A percentile compares a stretch with the other conserved stretches of the same genome.
Evolutionary conservation across 2,888 invertebrate species (phyloP).

Genomic region (Tyria jacobaeae): DNA sequence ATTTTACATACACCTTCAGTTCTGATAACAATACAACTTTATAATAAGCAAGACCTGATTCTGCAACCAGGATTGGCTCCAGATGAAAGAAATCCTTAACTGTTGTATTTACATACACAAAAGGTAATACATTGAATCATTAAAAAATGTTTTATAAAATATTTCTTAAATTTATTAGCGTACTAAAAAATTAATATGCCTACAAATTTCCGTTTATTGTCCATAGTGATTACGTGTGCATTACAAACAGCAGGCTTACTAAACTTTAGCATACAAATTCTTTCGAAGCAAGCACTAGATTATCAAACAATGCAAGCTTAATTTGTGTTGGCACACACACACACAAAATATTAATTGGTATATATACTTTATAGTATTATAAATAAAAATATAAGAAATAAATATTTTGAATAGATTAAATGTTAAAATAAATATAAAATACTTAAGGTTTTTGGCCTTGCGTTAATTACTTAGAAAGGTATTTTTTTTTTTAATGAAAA

Average conservation of each 20-base stretch:
- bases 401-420: neutral
- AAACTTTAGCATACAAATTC: neutral
- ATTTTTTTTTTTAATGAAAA: neutral
- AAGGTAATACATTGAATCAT: no score
- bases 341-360: neutral
- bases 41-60: no score
- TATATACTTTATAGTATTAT: neutral
- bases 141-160: no score
- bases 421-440: neutral
- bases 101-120: no score
- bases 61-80: no score
- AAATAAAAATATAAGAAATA: no score
- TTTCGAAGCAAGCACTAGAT: neutral
- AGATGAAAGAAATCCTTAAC: no score
- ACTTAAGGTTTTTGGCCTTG: neutral
- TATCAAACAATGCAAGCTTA: neutral
- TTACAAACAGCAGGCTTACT: neutral
- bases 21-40: no score
- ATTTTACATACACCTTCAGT: no score
- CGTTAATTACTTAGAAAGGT: neutral
- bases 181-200: no score
- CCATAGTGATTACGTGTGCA: neutral
- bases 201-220: no score
- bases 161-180: no score
- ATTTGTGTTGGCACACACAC: neutral